phyloP scores from a whole-genome alignment of 2,797 vertebrate species.

The Hypotaenidia philippensis region DNA sequence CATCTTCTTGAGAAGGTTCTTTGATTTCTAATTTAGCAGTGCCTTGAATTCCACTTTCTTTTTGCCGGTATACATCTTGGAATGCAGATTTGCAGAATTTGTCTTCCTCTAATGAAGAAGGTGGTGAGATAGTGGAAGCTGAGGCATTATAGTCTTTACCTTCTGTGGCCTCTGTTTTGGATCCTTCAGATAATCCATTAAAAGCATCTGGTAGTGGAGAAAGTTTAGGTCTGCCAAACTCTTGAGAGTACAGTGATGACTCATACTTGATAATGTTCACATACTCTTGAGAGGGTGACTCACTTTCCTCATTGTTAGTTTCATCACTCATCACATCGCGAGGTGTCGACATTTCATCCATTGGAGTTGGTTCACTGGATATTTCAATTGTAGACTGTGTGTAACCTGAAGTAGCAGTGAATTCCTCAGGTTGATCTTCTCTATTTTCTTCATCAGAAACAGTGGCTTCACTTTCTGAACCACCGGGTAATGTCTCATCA shows the following conservation, averaged over 20 bases:
- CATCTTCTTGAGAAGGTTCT: conserved; percentile 65
- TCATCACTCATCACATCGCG: conserved; percentile 93
- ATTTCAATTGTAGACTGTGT: conserved; percentile 95
- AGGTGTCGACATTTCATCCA: conserved; percentile 95
- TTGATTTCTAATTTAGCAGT: conserved; percentile 66
- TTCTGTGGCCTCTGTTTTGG: conserved; percentile 91
- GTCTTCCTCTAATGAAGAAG: conserved; percentile 93
- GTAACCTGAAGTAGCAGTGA: conserved; percentile 89
- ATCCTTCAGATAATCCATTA: conserved; percentile 85
- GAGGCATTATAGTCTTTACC: conserved; percentile 92
- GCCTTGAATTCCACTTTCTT: conserved; percentile 60
- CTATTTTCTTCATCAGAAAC: conserved; percentile 93
- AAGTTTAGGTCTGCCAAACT: conserved; percentile 82
- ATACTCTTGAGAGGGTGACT: conserved; percentile 90
- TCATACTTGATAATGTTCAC: conserved; percentile 84
- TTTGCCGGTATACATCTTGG: conserved; percentile 72
- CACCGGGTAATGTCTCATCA: conserved; percentile 88
- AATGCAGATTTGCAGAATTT: conserved; percentile 85
- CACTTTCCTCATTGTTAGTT: conserved; percentile 89
- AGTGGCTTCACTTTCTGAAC: conserved; percentile 88
- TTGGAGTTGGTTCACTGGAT: conserved; percentile 92
- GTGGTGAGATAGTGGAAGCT: conserved; percentile 93
- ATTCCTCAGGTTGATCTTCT: conserved; percentile 90
- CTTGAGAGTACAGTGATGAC: conserved; percentile 80
- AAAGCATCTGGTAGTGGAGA: conserved; percentile 82